Evolutionary conservation across 2,797 vertebrate species (phyloP), one percentile per base, ranked within the genome.

Genomic region (Pyrrhura leucotis): DNA sequence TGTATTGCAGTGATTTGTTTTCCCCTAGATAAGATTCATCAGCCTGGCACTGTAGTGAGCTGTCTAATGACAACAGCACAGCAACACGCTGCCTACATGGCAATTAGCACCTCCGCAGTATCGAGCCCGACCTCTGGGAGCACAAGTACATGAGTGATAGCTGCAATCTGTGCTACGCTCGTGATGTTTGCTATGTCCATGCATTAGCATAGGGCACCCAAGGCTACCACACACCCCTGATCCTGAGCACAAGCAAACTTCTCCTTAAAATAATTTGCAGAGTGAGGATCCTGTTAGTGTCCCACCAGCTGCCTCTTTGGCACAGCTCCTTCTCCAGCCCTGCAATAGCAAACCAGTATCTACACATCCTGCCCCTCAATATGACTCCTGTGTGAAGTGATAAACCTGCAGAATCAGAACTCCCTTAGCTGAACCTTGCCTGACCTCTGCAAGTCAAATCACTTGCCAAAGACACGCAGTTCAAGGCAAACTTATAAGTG

Each of bases 141-240:
- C 76, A 35, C n/a, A 1, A 13, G 39, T 1, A 31, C 35, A 7
- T 1, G 10, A 50, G 47, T 72, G 42, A 9, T 7, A 7, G 12
- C 73, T 42, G 4, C 19, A 44, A 22, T 8, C 47, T 29, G 10
- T 25, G 6, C 61, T 23, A 13, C 1, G 2, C 58, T 71, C 44
- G 1, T 3, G 20, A 3, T 10, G 14, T 25, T 42, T 35, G 44
- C 50, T 53, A 0, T 28, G 45, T 31, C 6, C 26, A 4, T 15
- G 28, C 50, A 6, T 8, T 25, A 10, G 72, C 31, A 2, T 2
- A 65, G 54, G 12, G 12, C 82, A 40, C 12, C 42, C 63, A 11
- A 15, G 62, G 11, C 33, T 48, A 23, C 8, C 28, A 37, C 76
- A 63, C 47, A 35, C 16, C 1, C 29, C 17, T 16, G 31, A 42